These are phyloP conservation scores for Lethrus apterus DNA, from an alignment of 1,140 invertebrate species.

Conservation along the genomic window DNA sequence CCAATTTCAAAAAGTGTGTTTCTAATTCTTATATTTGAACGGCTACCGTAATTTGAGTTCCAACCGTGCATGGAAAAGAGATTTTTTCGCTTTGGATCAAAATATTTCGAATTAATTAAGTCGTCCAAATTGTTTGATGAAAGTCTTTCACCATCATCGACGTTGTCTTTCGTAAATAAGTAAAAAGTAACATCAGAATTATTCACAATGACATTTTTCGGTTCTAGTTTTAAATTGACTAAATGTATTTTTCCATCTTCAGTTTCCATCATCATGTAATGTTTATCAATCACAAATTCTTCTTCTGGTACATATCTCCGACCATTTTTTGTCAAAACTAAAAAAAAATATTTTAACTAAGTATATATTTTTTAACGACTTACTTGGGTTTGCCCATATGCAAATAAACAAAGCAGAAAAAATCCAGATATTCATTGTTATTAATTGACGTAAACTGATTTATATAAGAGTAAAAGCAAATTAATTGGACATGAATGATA, in stretches of 20 bases:
- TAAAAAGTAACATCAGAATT: background rate
- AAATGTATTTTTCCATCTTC: background rate
- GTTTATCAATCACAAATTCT: background rate
- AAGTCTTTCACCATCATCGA: background rate
- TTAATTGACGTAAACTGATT: no score
- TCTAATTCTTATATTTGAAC: background rate
- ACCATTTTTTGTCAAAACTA: background rate
- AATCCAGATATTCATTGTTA: no score
- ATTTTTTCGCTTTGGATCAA: background rate
- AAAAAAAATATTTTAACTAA: no score
- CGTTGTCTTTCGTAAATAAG: background rate
- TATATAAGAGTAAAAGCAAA: no score
- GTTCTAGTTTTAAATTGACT: background rate
- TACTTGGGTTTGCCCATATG: no score
- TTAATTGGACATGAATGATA: no score
- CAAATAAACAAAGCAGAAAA: no score
- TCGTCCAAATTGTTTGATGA: background rate
- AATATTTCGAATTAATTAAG: background rate
- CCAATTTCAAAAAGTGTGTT: background rate
- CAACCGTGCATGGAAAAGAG: background rate
- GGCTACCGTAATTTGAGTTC: background rate
- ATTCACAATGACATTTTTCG: background rate
- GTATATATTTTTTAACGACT: no score
- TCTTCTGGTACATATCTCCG: background rate
- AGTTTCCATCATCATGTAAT: background rate